Conservation (phyloP, 2,113 vertebrate species). For the Garra rufa region DNA sequence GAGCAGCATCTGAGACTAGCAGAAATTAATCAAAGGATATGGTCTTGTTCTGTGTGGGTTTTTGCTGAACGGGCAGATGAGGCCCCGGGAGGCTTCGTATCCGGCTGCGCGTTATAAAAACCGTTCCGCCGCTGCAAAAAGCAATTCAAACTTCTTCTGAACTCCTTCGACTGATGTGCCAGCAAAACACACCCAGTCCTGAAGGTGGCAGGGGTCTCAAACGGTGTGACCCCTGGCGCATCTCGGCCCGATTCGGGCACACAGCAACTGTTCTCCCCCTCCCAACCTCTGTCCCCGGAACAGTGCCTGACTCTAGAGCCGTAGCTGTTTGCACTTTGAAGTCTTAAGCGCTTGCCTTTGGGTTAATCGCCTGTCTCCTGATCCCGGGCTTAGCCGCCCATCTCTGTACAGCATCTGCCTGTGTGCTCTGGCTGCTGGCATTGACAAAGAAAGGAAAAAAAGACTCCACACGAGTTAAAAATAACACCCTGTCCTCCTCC, state of each 20-base stretch:
- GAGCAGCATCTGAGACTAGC: conserved; percentile 14
- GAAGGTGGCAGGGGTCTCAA: conserved; percentile 31
- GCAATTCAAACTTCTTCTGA: conserved; percentile 19
- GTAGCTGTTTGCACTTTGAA: conserved; percentile 73
- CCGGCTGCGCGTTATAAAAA: conserved; percentile 14
- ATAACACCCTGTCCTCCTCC: conserved; percentile 51
- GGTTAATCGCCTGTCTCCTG: conserved; percentile 75
- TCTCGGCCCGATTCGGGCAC: conserved; percentile 2
- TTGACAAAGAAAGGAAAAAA: conserved; percentile 36
- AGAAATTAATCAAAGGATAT: conserved; percentile 42
- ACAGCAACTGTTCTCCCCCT: conserved; percentile 53
- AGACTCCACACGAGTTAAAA: conserved; percentile 48
- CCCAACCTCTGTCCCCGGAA: conserved; percentile 34
- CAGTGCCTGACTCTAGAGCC: conserved; percentile 43
- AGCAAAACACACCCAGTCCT: conserved; percentile 9
- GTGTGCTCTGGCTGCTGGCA: conserved; percentile 49
- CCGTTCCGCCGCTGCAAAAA: conserved; percentile 6
- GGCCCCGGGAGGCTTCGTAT: conserved; percentile 42
- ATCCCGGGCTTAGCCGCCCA: conserved; percentile 73
- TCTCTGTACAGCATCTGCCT: conserved; percentile 55
- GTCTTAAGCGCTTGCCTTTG: conserved; percentile 76
- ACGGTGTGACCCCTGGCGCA: conserved; percentile 32
- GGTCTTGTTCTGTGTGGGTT: conserved; percentile 38
- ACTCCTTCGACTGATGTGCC: conserved; percentile 7
- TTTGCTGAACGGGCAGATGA: conserved; percentile 53